Evolutionary conservation across 2,113 vertebrate species (phyloP).

Genomic region (Anolis carolinensis): DNA sequence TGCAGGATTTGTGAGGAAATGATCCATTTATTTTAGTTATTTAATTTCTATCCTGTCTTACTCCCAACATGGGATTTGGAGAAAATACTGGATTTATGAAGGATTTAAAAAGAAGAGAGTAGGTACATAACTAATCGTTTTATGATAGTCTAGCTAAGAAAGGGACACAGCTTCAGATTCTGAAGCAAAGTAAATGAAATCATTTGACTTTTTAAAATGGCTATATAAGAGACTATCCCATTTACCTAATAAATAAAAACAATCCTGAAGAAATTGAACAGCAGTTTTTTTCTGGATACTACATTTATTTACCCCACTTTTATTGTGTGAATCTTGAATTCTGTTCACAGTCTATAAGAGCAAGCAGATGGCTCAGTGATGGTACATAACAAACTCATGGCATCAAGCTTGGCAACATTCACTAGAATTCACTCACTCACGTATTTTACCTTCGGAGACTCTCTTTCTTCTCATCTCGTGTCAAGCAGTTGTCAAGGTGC

Average conservation of each 20-base stretch:
- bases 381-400: fast-evolving
- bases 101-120: not conserved
- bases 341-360: not conserved
- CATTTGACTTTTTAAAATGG: not conserved
- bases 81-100: not conserved
- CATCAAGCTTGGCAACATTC: not conserved
- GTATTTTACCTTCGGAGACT: slow-evolving; percentile 88
- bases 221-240: too few species aligned
- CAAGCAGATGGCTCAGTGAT: fast-evolving
- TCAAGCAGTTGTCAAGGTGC: slow-evolving; percentile 89
- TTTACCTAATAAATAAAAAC: not conserved
- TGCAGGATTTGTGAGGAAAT: not conserved
- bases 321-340: not conserved
- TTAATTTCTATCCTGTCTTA: too few species aligned
- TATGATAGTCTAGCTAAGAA: not conserved
- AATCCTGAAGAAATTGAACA: not conserved
- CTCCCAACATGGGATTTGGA: not conserved
- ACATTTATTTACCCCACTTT: not conserved
- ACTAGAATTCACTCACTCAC: fast-evolving
- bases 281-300: not conserved
- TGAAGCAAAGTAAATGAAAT: too few species aligned
- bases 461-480: slow-evolving; percentile 88
- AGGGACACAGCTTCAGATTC: not conserved
- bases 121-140: not conserved
- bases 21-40: too few species aligned